A percentile compares a stretch with the other conserved stretches of the same genome.
phyloP scores from a whole-genome alignment of 2,113 vertebrate genomes.

The Alaudala cheleensis region DNA sequence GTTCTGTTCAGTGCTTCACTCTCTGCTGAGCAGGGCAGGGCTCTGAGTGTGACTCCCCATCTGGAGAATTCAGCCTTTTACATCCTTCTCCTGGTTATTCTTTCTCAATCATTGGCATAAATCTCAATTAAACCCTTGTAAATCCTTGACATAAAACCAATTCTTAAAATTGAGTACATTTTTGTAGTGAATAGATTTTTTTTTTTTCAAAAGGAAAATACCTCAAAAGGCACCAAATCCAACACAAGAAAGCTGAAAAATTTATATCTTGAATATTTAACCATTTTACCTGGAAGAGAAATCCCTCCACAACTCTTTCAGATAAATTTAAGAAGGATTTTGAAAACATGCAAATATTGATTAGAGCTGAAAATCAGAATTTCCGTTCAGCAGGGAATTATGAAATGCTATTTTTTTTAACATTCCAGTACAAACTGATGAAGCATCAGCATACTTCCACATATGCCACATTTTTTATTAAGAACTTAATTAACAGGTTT shows the following conservation, averaged over 20 bases:
- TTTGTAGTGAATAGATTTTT: neutral
- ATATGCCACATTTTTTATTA: neutral
- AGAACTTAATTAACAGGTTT: conserved; percentile 1
- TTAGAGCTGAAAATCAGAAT: neutral
- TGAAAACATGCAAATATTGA: neutral
- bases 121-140: neutral
- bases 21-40: neutral
- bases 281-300: neutral
- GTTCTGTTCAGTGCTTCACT: neutral
- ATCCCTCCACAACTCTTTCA: neutral
- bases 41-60: neutral
- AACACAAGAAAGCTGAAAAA: neutral
- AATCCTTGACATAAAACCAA: neutral
- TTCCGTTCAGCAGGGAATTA: neutral
- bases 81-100: neutral
- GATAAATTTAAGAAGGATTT: neutral
- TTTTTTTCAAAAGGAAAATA: neutral
- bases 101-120: neutral
- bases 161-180: neutral
- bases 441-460: neutral
- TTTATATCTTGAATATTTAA: neutral
- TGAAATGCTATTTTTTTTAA: neutral
- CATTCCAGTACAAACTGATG: neutral
- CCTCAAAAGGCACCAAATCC: neutral
- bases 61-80: neutral